phyloP scores from a whole-genome alignment of 2,888 invertebrate genomes.

The Erynnis tages region DNA sequence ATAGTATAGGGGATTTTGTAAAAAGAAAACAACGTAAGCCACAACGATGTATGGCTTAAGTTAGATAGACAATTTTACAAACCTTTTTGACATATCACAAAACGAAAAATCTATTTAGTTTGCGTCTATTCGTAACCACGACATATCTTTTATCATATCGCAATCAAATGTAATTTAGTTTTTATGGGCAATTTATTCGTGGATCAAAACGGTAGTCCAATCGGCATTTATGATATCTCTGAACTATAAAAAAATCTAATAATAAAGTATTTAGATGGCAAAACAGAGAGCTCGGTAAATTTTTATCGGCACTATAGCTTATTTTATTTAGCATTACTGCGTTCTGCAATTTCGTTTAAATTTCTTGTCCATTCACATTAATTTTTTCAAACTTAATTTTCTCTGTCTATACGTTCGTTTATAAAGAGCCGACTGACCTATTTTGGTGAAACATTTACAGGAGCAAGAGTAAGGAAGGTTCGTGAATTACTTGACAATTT shows the following conservation, averaged over 20 bases:
- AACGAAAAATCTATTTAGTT: slow-evolving; percentile 31
- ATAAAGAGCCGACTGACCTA: slow-evolving; percentile 11
- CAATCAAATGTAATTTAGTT: slow-evolving; percentile 50
- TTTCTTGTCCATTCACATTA: too few relatives aligned
- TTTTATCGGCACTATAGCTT: slow-evolving; percentile 11
- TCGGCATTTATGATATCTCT: slow-evolving; percentile 44
- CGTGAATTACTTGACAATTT: not conserved
- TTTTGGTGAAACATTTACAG: not conserved
- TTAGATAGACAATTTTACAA: slow-evolving; percentile 2
- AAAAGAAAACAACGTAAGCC: not conserved
- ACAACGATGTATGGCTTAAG: not conserved
- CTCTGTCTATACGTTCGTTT: too few relatives aligned
- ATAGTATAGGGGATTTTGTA: not conserved
- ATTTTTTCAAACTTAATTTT: too few relatives aligned
- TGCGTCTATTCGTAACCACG: slow-evolving; percentile 21
- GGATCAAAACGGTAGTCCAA: slow-evolving; percentile 43
- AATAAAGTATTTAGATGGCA: slow-evolving; percentile 17
- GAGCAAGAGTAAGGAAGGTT: slow-evolving; percentile 3
- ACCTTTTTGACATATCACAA: slow-evolving; percentile 37
- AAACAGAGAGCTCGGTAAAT: slow-evolving; percentile 1
- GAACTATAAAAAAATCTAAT: slow-evolving; percentile 45
- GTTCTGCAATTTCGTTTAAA: not conserved
- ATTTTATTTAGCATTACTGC: too few relatives aligned
- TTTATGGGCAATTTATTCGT: slow-evolving; percentile 46
- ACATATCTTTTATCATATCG: slow-evolving; percentile 66